phyloP scores from a whole-genome alignment of 2,888 invertebrate species.

The Barypeithes pellucidus region DNA sequence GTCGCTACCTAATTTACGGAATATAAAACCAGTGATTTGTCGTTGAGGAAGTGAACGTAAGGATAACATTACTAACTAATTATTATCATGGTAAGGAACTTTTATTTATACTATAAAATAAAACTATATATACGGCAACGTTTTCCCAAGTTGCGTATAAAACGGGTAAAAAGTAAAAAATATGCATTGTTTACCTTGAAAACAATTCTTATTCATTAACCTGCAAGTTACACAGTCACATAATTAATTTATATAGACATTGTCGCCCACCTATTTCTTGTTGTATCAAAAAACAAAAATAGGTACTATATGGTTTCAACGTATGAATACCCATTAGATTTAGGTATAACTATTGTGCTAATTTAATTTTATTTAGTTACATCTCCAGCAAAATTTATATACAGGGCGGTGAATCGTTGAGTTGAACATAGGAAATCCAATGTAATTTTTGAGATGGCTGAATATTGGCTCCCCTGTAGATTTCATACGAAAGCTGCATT shows the following conservation, averaged over 20 bases:
- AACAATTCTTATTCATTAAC: neutral
- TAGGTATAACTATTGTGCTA: no score
- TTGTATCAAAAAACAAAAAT: neutral
- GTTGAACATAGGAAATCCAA: no score
- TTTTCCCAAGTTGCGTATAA: neutral
- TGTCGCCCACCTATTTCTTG: neutral
- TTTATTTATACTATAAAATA: conserved; percentile 5
- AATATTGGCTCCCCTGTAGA: no score
- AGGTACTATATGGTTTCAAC: no score
- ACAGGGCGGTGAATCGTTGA: no score
- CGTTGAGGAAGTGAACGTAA: neutral
- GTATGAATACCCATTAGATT: no score
- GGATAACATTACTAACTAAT: neutral
- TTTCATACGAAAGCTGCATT: no score
- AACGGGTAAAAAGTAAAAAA: neutral
- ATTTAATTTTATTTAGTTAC: no score
- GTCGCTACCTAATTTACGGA: neutral
- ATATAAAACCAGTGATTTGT: neutral
- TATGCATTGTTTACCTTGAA: conserved; percentile 3
- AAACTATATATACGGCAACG: neutral
- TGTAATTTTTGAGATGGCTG: no score
- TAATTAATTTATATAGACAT: neutral
- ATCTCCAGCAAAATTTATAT: no score
- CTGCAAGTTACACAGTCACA: neutral
- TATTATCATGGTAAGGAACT: neutral